Evolutionary conservation across 2,888 invertebrate genomes (phyloP), one percentile per base, ranked within the genome.

Genomic region (Drosophila atroscutellata): DNA sequence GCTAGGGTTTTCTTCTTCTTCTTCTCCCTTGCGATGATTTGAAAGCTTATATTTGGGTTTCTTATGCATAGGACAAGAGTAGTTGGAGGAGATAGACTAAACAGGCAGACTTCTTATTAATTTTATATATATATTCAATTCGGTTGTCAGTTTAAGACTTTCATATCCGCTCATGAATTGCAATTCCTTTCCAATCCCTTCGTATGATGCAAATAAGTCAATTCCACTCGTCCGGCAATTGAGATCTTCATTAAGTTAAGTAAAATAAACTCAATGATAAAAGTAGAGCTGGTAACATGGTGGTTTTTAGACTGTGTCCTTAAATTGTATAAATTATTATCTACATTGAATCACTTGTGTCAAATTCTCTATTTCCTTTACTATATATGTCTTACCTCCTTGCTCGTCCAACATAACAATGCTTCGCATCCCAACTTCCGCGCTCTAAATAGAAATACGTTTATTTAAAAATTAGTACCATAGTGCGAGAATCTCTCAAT

Each of bases 371-470:
- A 39, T 52, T 50, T 65, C 60, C 64, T 59, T 61, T 83, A 51
- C 63, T 55, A 57, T 50, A 58, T 57, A 45, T 60, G 61, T 80
- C 98, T 98, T 97, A 99, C 98, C 98, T 97, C 99, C 99, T 97
- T 99, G 99, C 95, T 99, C 99, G 96, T 99, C 99, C 96, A 99
- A 96, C 97, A 98, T 98, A 95, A 99, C 99, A 95, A 99, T 97
- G 95, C 98, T 97, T 95, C 98, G 97, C 96, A 99, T 99, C 95
- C 99, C 99, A 94, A 98, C 99, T 95, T 99, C 99, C 96, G 99
- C 98, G 96, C 98, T 98, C 99, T 99, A 97, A 96, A 97, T 96
- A 95, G 94, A 95, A 92, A 92, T 96, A 93, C 71, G 76, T 83
- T 75, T 73, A 77, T 80, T 79, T 76, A 54, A 69, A 79, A 76